Percentiles rank a stretch among this genome's conserved stretches.
Evolutionary conservation across 2,113 vertebrate species (phyloP).

Genomic region (Zosterops pallidus): DNA sequence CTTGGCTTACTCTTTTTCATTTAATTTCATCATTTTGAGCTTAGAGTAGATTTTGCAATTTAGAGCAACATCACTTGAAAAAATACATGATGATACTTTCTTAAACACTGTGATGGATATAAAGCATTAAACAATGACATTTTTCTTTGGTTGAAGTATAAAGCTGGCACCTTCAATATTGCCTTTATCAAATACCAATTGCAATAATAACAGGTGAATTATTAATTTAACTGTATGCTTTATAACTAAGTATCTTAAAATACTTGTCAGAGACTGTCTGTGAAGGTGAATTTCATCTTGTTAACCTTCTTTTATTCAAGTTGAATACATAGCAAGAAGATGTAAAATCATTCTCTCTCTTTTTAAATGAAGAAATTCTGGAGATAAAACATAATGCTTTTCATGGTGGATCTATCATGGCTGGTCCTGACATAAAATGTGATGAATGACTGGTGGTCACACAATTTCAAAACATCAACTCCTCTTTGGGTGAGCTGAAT

Average conservation of each 20-base stretch:
- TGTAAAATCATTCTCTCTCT: background rate
- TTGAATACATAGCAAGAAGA: background rate
- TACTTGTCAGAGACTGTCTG: background rate
- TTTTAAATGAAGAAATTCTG: background rate
- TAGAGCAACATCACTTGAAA: background rate
- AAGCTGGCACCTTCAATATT: background rate
- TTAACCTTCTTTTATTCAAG: background rate
- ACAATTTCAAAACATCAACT: background rate
- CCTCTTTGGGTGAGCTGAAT: background rate
- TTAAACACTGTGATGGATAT: background rate
- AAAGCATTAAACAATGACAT: background rate
- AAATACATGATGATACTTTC: background rate
- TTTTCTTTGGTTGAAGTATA: background rate
- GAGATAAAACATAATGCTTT: background rate
- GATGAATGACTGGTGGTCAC: background rate
- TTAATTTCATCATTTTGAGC: background rate
- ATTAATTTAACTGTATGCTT: background rate
- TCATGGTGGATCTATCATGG: background rate
- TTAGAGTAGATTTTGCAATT: background rate
- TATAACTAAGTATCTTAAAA: background rate
- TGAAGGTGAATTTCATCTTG: background rate
- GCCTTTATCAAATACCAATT: background rate
- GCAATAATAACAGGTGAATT: background rate
- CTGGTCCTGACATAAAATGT: background rate
- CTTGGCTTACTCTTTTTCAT: background rate